phyloP scores from a whole-genome alignment of 2,888 invertebrate genomes.

The Drosophila neutralis region DNA sequence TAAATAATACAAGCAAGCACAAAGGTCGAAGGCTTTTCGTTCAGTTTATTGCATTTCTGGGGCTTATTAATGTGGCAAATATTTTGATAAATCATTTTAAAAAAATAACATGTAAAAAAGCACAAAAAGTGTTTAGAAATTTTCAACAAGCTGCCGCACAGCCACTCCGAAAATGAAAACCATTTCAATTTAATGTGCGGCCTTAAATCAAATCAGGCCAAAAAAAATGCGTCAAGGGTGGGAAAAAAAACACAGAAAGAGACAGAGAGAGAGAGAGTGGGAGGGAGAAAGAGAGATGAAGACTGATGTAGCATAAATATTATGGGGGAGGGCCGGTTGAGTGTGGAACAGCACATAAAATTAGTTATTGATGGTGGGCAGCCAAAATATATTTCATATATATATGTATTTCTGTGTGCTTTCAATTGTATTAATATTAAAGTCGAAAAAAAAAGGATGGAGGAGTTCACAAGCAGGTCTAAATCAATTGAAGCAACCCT shows the following conservation, averaged over 20 bases:
- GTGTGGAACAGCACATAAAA: constrained; percentile 43
- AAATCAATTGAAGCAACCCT: constrained; percentile 24
- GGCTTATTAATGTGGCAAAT: constrained; percentile 70
- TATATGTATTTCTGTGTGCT: constrained; percentile 31
- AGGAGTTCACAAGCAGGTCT: constrained; percentile 4
- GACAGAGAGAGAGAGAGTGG: background rate
- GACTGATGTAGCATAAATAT: constrained; percentile 16
- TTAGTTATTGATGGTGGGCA: constrained; percentile 53
- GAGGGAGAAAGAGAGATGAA: background rate
- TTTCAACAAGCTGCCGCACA: constrained; percentile 50
- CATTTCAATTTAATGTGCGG: constrained; percentile 64
- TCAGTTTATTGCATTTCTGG: constrained; percentile 12
- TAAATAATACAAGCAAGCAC: constrained; percentile 29
- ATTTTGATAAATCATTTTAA: constrained; percentile 67
- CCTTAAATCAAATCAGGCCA: constrained; percentile 65
- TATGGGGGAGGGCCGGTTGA: background rate
- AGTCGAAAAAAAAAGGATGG: constrained; percentile 8
- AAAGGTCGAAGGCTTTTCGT: constrained; percentile 36
- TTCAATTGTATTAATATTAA: constrained; percentile 38
- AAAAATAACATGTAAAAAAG: constrained; percentile 19
- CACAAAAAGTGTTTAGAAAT: constrained; percentile 33
- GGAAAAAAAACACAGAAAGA: constrained; percentile 20
- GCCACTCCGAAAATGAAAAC: constrained; percentile 7
- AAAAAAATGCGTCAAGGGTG: constrained; percentile 41
- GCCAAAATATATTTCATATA: constrained; percentile 32